Evolutionary conservation across 92 coral and sea anemone genomes (phyloP), one percentile per base, ranked within the genome.

Genomic region (Phenganax stokvisi): DNA sequence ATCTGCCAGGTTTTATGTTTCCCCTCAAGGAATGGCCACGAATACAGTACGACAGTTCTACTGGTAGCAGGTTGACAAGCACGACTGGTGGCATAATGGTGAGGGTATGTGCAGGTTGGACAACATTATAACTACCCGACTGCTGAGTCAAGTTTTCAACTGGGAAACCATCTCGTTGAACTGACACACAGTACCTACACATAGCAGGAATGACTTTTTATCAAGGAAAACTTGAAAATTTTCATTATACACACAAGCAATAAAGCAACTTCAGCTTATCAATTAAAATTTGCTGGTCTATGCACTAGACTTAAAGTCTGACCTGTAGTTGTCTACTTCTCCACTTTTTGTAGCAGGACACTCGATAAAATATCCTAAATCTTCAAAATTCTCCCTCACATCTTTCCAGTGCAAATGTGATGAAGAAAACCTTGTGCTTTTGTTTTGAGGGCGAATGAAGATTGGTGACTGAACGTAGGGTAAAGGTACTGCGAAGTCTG

Each of bases 101-200:
- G 44, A 96, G 81, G 71, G 97, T 92, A 87, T 96, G 99, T 51
- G 97, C 94, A 25, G 99, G 97, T 29, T 92, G 99, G 56, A 91
- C 84, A 65, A 87, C 80, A 31, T 82, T 84, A 70, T 84, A 81
- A 7, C 85, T 83, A 30, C 75, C 70, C 12, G 88, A 84, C 11
- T 87, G 88, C 12, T 66, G 70, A 51, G 79, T n/a, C 60, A 81
- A 81, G 53, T 65, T 85, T 71, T 93, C 98, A 61, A 90, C 91
- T 0, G 99, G 97, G 62, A 88, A 96, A 0, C 99, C 99, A 62
- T 96, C 99, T 28, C 99, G 87, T 79, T 86, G 89, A 3, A 90
- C 96, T 0, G 97, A 90, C 17, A 91, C 90, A 84, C 97, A 96
- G 58, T 90, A 96, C 77, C 99, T 96, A 72, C 13, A 61, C n/a